Base-by-base conservation (phyloP, 1,140 invertebrate genomes). In the Dendroctonus valens region DNA sequence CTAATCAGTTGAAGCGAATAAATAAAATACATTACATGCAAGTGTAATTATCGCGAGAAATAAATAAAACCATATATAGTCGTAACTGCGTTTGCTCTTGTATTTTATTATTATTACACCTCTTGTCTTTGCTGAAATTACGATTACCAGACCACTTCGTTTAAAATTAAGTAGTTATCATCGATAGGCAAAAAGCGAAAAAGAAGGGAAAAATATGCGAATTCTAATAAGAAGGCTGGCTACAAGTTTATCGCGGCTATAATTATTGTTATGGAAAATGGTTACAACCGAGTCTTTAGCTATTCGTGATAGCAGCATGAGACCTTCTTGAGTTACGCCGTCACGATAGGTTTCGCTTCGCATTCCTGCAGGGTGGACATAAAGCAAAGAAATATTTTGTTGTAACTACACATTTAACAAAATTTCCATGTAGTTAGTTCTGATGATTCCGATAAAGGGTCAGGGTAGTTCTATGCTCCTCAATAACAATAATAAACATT, bases 401-500 rank as follows among this genome's bases (percentile, higher is more conserved):
- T 26, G 1, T 3, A 26, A 26, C 26, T 26, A 26, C 26, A 26
- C 26, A 26, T 26, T 26, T 3, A 26, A 26, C 26, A 26, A 26
- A 26, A 26, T 26, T 2, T 26, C 26, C 26, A 26, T 26, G 26
- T 26, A 26, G 26, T 26, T 26, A 26, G 26, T 26, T 26, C 26
- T 26, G 58, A 59, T 59, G 44, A 48, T 59, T 14, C 49, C 38
- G 39, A 65, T 59, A 53, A 52, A 64, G 67, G 67, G 67, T 69
- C 67, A 69, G 62, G 62, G 62, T 51, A 57, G 65, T 64, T 69
- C 67, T 53, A 51, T 65, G 60, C 48, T 67, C 55, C 48, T 61
- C 52, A 41, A 61, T 41, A 61, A 51, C 53, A 65, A 64, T 50
- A 69, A 69, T 65, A 60, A 41, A 55, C 46, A 11, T 42, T 50